Evolutionary conservation across 2,797 vertebrate species (phyloP).

Genomic region (Furcifer pardalis): DNA sequence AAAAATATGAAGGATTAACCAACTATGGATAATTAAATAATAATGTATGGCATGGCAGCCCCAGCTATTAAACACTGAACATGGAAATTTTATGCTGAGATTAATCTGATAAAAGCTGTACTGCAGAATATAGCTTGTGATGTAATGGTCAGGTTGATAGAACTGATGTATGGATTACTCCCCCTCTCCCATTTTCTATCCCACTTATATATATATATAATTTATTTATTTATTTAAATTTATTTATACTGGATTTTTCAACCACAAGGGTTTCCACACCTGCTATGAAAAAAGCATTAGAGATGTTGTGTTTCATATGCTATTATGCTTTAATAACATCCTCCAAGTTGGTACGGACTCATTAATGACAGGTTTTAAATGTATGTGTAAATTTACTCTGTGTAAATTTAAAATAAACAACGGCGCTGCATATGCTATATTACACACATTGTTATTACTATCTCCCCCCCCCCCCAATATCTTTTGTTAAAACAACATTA

Average conservation of each 20-base stretch:
- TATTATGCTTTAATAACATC: neutral
- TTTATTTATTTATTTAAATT: neutral
- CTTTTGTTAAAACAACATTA: neutral
- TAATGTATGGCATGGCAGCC: neutral
- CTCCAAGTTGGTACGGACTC: neutral
- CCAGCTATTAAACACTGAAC: slow-evolving; percentile 34
- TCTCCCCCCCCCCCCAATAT: no score
- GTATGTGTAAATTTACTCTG: neutral
- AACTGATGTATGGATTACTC: neutral
- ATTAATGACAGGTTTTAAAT: neutral
- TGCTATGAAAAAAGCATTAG: neutral
- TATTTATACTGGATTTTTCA: neutral
- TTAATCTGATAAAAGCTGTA: slow-evolving; percentile 40
- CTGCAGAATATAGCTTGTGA: slow-evolving; percentile 29
- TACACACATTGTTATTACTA: neutral
- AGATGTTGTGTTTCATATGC: neutral
- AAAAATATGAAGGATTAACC: neutral
- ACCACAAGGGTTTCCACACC: no score
- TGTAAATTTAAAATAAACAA: neutral
- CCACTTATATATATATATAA: neutral
- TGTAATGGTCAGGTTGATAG: neutral
- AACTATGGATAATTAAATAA: neutral
- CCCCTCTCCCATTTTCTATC: neutral
- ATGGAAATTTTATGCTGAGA: slow-evolving; percentile 36
- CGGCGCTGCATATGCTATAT: neutral